A percentile compares a stretch with the other conserved stretches of the same genome.
Evolutionary conservation across 53 echinoderm and acorn worm species (phyloP).

Genomic region (Astropecten irregularis): DNA sequence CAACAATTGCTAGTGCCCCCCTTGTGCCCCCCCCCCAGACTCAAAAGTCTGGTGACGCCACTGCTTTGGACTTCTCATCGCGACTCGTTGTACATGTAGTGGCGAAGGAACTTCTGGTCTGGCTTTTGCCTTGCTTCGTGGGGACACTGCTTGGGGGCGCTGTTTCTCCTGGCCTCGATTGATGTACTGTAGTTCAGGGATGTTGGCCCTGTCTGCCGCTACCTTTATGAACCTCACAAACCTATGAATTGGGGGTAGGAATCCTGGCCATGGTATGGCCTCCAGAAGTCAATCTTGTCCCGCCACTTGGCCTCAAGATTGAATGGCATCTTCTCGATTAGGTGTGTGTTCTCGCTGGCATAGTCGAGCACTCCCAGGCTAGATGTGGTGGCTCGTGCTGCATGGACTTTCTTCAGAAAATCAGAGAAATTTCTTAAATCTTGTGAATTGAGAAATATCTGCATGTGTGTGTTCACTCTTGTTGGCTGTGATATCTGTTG

Average conservation of each 20-base stretch:
- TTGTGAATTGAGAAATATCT: too few species aligned
- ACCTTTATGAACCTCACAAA: slow-evolving; percentile 18
- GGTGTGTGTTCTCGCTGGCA: too few species aligned
- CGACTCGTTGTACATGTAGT: neutral
- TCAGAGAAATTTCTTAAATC: too few species aligned
- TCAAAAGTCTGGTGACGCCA: too few species aligned
- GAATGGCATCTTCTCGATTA: too few species aligned
- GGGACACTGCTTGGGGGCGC: neutral
- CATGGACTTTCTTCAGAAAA: slow-evolving; percentile 9
- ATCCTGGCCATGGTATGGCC: neutral
- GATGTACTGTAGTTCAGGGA: slow-evolving; percentile 25
- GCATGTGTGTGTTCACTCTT: too few species aligned
- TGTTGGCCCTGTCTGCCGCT: slow-evolving; percentile 40
- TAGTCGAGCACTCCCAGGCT: too few species aligned
- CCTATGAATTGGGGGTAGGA: neutral
- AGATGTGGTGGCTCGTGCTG: neutral
- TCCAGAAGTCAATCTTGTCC: slow-evolving; percentile 22
- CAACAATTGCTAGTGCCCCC: too few species aligned
- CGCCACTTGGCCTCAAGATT: slow-evolving; percentile 46
- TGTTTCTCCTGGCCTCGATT: neutral
- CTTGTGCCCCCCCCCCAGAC: too few species aligned
- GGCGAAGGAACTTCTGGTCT: neutral
- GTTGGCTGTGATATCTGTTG: too few species aligned
- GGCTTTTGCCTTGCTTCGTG: neutral
- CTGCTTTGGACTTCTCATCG: neutral